Percentiles rank a stretch among this genome's conserved stretches.
Evolutionary conservation across 1,140 invertebrate species (phyloP).

Genomic region (Chionoecetes opilio): DNA sequence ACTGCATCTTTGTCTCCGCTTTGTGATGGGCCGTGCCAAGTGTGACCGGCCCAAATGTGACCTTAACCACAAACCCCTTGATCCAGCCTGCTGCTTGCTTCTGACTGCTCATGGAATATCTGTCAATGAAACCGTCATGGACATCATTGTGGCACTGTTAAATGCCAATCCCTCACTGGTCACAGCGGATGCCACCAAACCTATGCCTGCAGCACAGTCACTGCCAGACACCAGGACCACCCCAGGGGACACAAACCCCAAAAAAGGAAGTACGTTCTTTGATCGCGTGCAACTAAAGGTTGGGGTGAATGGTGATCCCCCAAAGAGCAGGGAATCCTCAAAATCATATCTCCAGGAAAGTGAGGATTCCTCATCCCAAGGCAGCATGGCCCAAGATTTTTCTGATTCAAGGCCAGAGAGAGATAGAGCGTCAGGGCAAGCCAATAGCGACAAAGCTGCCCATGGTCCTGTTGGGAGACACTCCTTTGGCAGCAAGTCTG

Average conservation of each 20-base stretch:
- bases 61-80: constrained; percentile 57
- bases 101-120: constrained; percentile 33
- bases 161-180: constrained; percentile 13
- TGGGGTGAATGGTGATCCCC: not conserved
- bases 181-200: not conserved
- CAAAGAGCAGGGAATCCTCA: not conserved
- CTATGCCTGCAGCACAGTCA: not conserved
- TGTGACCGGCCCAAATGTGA: not conserved
- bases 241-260: not conserved
- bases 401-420: not conserved
- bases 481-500: not conserved
- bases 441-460: not conserved
- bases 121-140: constrained; percentile 49
- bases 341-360: not conserved
- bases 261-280: not conserved
- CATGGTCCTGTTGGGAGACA: not conserved
- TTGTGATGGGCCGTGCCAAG: not conserved
- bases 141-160: constrained; percentile 43
- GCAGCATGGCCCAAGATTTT: not conserved
- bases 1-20: constrained; percentile 55
- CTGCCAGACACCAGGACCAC: not conserved
- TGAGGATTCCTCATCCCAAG: not conserved
- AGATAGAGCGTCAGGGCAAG: not conserved
- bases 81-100: constrained; percentile 4
- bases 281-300: not conserved